Evolutionary conservation across 1,140 invertebrate genomes (phyloP).

Genomic region (Formica selysi): DNA sequence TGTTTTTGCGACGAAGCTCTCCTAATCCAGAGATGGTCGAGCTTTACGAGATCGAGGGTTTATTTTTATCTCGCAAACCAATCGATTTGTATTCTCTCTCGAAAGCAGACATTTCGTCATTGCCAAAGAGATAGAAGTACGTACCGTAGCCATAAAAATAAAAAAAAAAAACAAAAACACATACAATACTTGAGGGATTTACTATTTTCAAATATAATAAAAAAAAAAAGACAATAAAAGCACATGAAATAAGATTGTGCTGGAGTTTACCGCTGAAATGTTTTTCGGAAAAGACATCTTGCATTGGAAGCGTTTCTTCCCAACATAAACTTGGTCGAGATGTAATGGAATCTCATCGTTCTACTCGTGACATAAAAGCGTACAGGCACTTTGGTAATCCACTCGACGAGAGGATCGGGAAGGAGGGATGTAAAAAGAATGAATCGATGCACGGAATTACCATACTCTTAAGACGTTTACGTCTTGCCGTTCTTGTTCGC

Average conservation of each 20-base stretch:
- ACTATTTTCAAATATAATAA: conserved; percentile 4
- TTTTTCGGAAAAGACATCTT: not conserved
- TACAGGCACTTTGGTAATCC: conserved; percentile 43
- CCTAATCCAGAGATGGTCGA: conserved; percentile 45
- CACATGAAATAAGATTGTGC: not conserved
- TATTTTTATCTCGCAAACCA: conserved; percentile 39
- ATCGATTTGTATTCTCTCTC: conserved; percentile 37
- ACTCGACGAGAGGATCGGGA: not conserved
- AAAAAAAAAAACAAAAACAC: not conserved
- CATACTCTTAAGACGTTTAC: conserved; percentile 59
- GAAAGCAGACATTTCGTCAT: conserved; percentile 3
- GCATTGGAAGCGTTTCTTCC: conserved; percentile 8
- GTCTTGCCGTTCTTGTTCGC: conserved; percentile 51
- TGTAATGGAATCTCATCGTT: conserved; percentile 59
- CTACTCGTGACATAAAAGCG: conserved; percentile 55
- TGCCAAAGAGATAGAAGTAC: not conserved
- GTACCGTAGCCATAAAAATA: not conserved
- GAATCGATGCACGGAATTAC: conserved; percentile 53
- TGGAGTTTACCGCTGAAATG: conserved; percentile 18
- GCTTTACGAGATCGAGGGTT: conserved; percentile 36
- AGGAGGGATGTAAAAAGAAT: conserved; percentile 30
- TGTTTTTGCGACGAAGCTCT: conserved; percentile 37
- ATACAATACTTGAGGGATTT: not conserved
- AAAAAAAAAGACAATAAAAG: conserved; percentile 1
- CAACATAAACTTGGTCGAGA: conserved; percentile 38